A percentile compares a stretch with the other conserved stretches of the same genome.
Conservation (phyloP, 1,140 invertebrate genomes). For the Calliphora vicina region DNA sequence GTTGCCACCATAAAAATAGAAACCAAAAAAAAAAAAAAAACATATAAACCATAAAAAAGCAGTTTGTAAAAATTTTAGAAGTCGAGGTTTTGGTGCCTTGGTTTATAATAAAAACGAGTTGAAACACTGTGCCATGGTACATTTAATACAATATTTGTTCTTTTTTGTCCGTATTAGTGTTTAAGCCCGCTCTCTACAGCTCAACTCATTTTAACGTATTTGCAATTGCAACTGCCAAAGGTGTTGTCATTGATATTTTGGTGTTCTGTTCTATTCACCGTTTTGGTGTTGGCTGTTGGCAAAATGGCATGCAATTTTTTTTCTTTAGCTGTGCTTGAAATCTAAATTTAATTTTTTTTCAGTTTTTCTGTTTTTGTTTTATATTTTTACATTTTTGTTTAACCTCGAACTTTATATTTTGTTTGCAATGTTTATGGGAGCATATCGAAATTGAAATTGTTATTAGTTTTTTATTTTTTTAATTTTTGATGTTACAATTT, state of each 20-base stretch:
- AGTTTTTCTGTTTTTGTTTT: neutral
- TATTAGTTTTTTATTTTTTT: neutral
- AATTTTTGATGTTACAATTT: neutral
- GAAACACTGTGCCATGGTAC: too few relatives aligned
- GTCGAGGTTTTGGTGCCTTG: too few relatives aligned
- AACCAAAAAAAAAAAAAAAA: neutral
- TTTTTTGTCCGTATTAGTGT: too few relatives aligned
- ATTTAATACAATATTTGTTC: too few relatives aligned
- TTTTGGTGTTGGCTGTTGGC: constrained; percentile 24
- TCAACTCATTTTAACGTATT: too few relatives aligned
- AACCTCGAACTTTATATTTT: constrained; percentile 35
- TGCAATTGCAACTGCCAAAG: constrained; percentile 18
- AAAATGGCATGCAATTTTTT: neutral
- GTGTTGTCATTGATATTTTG: constrained; percentile 35
- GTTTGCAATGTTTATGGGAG: constrained; percentile 29
- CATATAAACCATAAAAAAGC: too few relatives aligned
- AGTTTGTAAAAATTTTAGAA: neutral
- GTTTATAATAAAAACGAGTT: too few relatives aligned
- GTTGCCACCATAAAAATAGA: neutral
- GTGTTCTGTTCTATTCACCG: neutral
- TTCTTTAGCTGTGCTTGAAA: neutral
- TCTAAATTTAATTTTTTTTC: constrained; percentile 20
- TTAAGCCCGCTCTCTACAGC: too few relatives aligned
- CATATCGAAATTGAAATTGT: constrained; percentile 25
- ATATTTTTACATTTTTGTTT: neutral